Evolutionary conservation across 2,113 vertebrate species (phyloP).

Genomic region (Prochilodus magdalenae): DNA sequence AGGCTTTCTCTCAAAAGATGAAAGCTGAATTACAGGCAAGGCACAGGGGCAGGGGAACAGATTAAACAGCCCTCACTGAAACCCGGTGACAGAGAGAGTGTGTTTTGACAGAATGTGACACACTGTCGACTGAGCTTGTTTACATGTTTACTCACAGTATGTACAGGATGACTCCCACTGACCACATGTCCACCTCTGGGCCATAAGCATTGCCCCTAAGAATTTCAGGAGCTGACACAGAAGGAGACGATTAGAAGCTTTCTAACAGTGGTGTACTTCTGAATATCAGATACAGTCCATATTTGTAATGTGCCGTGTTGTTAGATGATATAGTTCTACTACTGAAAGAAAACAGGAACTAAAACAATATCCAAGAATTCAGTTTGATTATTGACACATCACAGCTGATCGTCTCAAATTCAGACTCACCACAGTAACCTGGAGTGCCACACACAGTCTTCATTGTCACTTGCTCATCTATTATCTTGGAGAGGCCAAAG

Average conservation of each 20-base stretch:
- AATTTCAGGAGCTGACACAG: conserved; percentile 84
- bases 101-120: conserved; percentile 12
- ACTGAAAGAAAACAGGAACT: neutral
- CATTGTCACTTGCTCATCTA: conserved; percentile 89
- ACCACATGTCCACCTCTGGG: conserved; percentile 92
- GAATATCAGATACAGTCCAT: neutral
- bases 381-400: neutral
- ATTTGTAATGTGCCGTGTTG: neutral
- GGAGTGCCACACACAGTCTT: conserved; percentile 90
- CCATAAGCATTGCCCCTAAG: conserved; percentile 86
- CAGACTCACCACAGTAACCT: conserved; percentile 86
- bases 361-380: neutral
- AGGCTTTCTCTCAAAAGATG: neutral
- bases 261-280: neutral
- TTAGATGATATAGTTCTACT: neutral
- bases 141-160: conserved; percentile 85
- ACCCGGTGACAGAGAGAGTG: neutral
- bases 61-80: neutral
- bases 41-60: neutral
- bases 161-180: conserved; percentile 89
- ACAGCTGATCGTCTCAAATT: neutral
- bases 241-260: neutral
- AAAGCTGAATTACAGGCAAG: conserved; percentile 6
- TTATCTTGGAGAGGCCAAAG: conserved; percentile 90
- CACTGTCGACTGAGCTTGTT: conserved; percentile 5